Evolutionary conservation across 2,797 vertebrate genomes (phyloP), one percentile per base, ranked within the genome.

Genomic region (Crenichthys baileyi): DNA sequence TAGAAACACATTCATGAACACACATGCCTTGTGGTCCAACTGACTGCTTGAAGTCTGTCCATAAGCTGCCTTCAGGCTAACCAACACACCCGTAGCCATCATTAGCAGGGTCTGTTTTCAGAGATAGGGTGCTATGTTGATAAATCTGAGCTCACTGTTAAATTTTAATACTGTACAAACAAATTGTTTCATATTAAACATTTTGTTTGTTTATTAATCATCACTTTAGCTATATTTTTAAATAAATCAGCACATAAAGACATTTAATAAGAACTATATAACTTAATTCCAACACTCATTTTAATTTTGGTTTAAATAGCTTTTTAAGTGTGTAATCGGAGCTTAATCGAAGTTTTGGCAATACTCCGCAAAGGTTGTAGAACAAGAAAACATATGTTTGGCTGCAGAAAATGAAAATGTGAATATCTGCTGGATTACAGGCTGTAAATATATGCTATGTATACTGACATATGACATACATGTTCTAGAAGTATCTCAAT

Each of bases 41-140:
- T 50, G 70, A 76, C 80, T 76, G 81, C 82, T 85, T 83, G 80
- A 82, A 87, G 76, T 82, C 4, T 4, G 79, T 90, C 86, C 79
- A 70, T n/a, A 56, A 85, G 84, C 82, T 86, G 89, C 90, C 90
- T 86, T 78, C 88, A 90, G 88, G 88, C 83, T 77, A 81, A 79
- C 83, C 82, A 75, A 73, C 85, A 83, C 39, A 73, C 72, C 72
- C 24, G 6, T 36, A 68, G 83, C 78, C 85, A 87, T 93, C 91
- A 91, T 92, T 93, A 93, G 76, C 83, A 22, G 81, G 24, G 51
- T 84, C 85, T 90, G 86, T 88, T 90, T 90, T 78, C 72, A 83
- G 74, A 90, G 77, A 79, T 73, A 72, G 80, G 65, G 72, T 56
- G 77, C 76, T 61, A 26, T 78, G 11, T 7, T 61, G 70, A 39